These are phyloP conservation scores for Pimephales promelas DNA, from an alignment of 2,113 vertebrate genomes.

Conservation along the genomic window DNA sequence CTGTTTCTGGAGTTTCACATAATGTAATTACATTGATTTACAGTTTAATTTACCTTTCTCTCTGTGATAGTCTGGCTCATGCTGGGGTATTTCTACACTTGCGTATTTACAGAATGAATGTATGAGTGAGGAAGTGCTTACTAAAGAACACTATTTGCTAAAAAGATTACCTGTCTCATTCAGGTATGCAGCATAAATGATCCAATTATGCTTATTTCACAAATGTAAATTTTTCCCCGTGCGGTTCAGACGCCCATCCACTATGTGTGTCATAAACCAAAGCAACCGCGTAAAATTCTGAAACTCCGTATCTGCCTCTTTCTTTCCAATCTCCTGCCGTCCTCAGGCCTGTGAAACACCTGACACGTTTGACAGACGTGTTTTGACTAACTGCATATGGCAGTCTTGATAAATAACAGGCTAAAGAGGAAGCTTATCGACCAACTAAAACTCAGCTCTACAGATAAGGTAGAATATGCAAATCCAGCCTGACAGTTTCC, in stretches of 20 bases:
- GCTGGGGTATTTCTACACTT: not conserved
- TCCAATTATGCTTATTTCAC: not conserved
- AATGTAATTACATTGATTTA: not conserved
- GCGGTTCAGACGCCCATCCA: not conserved
- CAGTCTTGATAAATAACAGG: conserved; percentile 27
- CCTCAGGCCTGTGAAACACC: conserved; percentile 27
- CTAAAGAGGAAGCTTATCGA: conserved; percentile 45
- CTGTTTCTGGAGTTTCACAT: not conserved
- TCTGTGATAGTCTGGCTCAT: not conserved
- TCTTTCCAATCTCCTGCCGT: not conserved
- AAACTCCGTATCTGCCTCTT: not conserved
- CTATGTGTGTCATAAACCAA: not conserved
- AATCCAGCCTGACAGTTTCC: conserved; percentile 28
- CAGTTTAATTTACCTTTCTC: not conserved
- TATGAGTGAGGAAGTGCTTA: not conserved
- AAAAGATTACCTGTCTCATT: conserved; percentile 8
- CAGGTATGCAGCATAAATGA: not conserved
- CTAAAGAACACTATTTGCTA: not conserved
- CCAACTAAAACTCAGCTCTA: conserved; percentile 27
- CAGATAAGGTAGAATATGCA: conserved; percentile 44
- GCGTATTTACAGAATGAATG: not conserved
- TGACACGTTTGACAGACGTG: conserved; percentile 31
- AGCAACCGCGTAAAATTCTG: not conserved
- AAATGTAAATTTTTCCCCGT: not conserved
- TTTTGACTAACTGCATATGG: conserved; percentile 43